phyloP scores from a whole-genome alignment of 2,888 invertebrate genomes.

The Diarsia dahlii region DNA sequence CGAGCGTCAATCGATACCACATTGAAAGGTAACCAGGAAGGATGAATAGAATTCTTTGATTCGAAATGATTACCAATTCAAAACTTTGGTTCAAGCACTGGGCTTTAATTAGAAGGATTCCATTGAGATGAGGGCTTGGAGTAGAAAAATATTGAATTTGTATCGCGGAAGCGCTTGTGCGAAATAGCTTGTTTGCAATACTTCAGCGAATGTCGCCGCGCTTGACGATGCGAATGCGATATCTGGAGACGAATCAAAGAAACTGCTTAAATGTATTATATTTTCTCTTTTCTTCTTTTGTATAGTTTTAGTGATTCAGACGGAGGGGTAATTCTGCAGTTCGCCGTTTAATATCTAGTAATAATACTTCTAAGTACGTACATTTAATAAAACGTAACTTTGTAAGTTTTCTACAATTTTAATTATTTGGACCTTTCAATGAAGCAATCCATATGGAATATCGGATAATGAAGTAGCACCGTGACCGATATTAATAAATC shows the following conservation, averaged over 20 bases:
- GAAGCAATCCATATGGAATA: neutral
- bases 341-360: neutral
- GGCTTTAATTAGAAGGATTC: slow-evolving; percentile 86
- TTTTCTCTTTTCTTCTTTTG: slow-evolving; percentile 8
- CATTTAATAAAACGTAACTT: neutral
- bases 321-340: neutral
- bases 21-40: slow-evolving; percentile 72
- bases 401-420: neutral
- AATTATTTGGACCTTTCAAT: neutral
- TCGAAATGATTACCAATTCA: slow-evolving; percentile 88
- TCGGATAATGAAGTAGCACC: neutral
- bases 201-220: slow-evolving; percentile 31
- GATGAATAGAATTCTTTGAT: slow-evolving; percentile 84
- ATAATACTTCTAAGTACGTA: neutral
- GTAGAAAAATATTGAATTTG: slow-evolving; percentile 74
- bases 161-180: slow-evolving; percentile 60
- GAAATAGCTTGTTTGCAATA: slow-evolving; percentile 44
- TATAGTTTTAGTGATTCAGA: neutral
- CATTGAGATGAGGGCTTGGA: slow-evolving; percentile 65
- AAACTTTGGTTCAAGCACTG: slow-evolving; percentile 79
- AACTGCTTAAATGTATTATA: slow-evolving; percentile 5
- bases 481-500: slow-evolving; percentile 15
- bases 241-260: neutral
- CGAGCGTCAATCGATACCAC: slow-evolving; percentile 62
- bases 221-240: slow-evolving; percentile 24